A percentile compares a stretch with the other conserved stretches of the same genome.
Conservation (phyloP, 30 jellyfish, hydroid and myxozoan species). For the Morbakka virulenta region DNA sequence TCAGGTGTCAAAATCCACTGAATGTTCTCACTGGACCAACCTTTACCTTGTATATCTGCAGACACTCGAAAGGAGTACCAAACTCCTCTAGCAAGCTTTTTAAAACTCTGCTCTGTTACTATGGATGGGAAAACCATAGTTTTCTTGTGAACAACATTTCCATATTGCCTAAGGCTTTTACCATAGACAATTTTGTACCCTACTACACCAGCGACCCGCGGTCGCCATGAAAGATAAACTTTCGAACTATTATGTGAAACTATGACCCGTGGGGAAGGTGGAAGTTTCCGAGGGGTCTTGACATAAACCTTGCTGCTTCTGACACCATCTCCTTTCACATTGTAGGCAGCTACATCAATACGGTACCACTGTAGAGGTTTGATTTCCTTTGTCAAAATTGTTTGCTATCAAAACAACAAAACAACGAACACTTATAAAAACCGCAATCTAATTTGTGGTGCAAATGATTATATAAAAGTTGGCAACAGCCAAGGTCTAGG, state of each 20-base stretch:
- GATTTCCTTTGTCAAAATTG: slow-evolving; percentile 42
- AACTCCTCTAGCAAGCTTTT: slow-evolving; percentile 68
- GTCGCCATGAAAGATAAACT: slow-evolving; percentile 78
- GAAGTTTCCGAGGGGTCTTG: slow-evolving; percentile 81
- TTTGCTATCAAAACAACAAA: slow-evolving; percentile 46
- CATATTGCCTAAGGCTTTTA: slow-evolving; percentile 66
- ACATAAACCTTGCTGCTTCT: slow-evolving; percentile 47
- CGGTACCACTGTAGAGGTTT: slow-evolving; percentile 67
- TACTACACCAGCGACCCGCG: slow-evolving; percentile 51
- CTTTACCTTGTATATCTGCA: slow-evolving; percentile 47
- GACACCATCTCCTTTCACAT: slow-evolving; percentile 82
- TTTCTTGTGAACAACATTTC: slow-evolving; percentile 52
- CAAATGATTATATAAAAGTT: no score
- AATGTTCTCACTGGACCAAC: slow-evolving; percentile 67
- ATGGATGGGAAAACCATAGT: slow-evolving; percentile 46
- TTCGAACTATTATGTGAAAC: slow-evolving; percentile 12
- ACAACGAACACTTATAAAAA: neutral
- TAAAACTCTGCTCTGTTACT: slow-evolving; percentile 30
- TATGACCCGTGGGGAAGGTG: slow-evolving; percentile 85
- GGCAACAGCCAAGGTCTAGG: no score
- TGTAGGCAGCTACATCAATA: slow-evolving; percentile 88
- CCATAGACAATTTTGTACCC: slow-evolving; percentile 79
- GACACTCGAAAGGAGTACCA: slow-evolving; percentile 89
- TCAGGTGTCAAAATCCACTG: slow-evolving; percentile 83
- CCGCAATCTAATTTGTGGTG: no score